These are phyloP conservation scores for Pachypanchax playfairii DNA, from an alignment of 2,113 vertebrate species.

Conservation along the genomic window DNA sequence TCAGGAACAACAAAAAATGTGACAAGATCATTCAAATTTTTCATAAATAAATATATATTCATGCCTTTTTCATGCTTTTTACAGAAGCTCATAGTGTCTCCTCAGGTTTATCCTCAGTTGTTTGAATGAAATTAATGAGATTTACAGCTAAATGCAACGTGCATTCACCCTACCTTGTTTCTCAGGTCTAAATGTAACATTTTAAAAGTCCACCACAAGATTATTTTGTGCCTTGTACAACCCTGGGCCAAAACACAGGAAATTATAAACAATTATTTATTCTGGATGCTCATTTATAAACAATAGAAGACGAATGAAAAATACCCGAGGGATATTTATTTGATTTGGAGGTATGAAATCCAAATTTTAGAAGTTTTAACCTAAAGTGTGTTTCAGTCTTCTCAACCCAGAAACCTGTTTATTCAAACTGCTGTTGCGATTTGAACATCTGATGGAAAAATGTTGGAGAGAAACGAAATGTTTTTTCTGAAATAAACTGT, in stretches of 20 bases:
- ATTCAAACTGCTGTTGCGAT: not conserved
- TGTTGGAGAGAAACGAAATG: not conserved
- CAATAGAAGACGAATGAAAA: not conserved
- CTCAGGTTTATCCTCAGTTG: no score
- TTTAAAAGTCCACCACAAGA: not conserved
- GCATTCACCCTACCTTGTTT: not conserved
- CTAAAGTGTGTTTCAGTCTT: not conserved
- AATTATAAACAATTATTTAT: not conserved
- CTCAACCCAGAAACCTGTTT: not conserved
- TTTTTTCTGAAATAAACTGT: no score
- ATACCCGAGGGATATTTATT: not conserved
- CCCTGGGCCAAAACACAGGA: not conserved
- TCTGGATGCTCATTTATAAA: not conserved
- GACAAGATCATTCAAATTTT: constrained; percentile 44
- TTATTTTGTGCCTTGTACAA: not conserved
- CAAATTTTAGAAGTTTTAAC: not conserved
- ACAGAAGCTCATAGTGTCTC: constrained; percentile 5
- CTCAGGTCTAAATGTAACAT: not conserved
- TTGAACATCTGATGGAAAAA: not conserved
- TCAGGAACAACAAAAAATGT: constrained; percentile 14
- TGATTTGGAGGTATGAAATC: not conserved
- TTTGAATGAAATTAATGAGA: no score
- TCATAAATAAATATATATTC: constrained; percentile 71
- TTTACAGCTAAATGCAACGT: no score
- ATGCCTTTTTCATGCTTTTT: constrained; percentile 4